Conservation (phyloP, 2,113 vertebrate species). For the Laticauda laticaudata region DNA sequence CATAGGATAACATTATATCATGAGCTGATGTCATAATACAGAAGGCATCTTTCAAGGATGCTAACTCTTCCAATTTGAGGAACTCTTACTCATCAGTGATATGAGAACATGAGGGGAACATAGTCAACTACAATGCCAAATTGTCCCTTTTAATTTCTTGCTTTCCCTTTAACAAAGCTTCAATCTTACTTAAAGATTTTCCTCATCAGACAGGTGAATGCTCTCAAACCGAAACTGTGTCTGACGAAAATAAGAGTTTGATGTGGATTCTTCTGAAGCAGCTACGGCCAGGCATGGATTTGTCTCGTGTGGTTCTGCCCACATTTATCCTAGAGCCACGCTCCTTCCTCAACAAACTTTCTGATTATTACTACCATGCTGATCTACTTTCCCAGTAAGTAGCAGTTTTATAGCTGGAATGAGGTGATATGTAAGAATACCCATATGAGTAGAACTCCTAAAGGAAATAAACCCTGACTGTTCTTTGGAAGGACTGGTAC, state of each 20-base stretch:
- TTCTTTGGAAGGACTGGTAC: background rate
- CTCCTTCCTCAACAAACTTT: slow-evolving; percentile 93
- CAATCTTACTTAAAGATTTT: slow-evolving; percentile 34
- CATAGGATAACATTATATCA: background rate
- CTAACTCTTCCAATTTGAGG: background rate
- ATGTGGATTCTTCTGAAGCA: slow-evolving; percentile 90
- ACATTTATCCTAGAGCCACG: slow-evolving; percentile 94
- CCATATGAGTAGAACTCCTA: background rate
- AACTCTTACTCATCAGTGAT: background rate
- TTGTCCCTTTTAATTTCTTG: background rate
- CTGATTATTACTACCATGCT: slow-evolving; percentile 91
- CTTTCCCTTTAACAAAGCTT: background rate
- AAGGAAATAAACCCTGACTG: background rate
- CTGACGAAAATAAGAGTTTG: slow-evolving; percentile 88
- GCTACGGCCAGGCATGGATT: slow-evolving; percentile 91
- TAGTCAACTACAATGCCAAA: background rate
- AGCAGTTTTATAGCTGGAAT: background rate
- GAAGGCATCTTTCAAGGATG: background rate
- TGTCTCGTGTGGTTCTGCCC: slow-evolving; percentile 90
- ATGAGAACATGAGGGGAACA: background rate
- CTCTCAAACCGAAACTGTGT: slow-evolving; percentile 88
- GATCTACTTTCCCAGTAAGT: slow-evolving; percentile 92
- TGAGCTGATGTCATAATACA: background rate
- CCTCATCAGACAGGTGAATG: slow-evolving; percentile 76
- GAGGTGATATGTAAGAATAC: background rate